Evolutionary conservation across 2,797 vertebrate genomes (phyloP).

Genomic region (Alauda arvensis): DNA sequence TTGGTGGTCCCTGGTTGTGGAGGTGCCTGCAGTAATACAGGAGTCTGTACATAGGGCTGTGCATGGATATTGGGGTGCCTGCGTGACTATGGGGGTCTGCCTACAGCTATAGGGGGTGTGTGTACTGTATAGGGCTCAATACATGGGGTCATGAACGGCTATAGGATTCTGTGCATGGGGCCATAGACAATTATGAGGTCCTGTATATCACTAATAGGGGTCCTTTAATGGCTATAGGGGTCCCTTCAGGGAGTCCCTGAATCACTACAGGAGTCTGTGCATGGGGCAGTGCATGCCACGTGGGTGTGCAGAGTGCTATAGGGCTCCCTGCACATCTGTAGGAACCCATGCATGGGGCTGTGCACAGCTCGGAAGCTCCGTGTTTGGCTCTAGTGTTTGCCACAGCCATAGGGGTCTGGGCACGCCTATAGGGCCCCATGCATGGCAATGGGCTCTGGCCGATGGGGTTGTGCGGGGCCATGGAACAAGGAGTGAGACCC

Average conservation of each 20-base stretch:
- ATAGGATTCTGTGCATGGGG: neutral
- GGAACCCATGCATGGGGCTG: neutral
- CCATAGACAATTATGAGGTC: neutral
- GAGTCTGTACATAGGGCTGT: neutral
- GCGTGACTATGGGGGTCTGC: neutral
- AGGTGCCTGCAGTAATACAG: neutral
- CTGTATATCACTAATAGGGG: neutral
- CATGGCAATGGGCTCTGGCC: neutral
- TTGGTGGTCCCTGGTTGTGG: neutral
- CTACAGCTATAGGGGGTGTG: neutral
- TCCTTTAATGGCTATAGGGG: neutral
- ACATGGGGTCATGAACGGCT: neutral
- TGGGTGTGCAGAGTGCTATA: neutral
- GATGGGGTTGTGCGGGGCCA: neutral
- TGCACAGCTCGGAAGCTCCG: neutral
- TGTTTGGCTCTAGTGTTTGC: neutral
- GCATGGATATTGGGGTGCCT: neutral
- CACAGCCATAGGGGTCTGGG: neutral
- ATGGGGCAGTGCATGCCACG: neutral
- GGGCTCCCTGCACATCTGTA: neutral
- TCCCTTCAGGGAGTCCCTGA: neutral
- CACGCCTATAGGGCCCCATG: neutral
- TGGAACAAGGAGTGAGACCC: accelerated
- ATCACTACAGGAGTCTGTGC: neutral
- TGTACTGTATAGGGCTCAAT: neutral